phyloP scores from a whole-genome alignment of 1,140 invertebrate genomes.

The Rhagoletis pomonella region DNA sequence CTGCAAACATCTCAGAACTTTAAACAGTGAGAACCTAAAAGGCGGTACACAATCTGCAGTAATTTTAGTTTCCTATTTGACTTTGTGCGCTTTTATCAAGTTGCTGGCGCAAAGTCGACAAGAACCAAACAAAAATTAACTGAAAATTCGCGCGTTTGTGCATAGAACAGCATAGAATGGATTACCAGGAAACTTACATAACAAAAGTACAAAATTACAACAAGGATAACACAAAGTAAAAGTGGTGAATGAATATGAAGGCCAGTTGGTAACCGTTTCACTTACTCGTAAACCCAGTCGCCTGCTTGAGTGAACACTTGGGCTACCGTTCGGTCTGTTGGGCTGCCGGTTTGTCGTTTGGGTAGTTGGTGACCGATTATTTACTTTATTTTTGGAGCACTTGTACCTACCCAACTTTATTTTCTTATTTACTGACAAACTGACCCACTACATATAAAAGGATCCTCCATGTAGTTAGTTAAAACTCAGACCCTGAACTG shows the following conservation, averaged over 20 bases:
- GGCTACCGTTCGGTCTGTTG: background rate
- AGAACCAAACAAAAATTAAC: background rate
- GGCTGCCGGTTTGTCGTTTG: too few relatives aligned
- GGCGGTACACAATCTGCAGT: background rate
- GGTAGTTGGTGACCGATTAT: conserved; percentile 5
- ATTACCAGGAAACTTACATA: background rate
- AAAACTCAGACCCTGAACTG: background rate
- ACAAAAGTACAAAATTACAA: background rate
- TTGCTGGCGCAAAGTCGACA: background rate
- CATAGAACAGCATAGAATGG: too few relatives aligned
- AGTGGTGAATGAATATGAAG: background rate
- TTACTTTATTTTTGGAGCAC: conserved; percentile 10
- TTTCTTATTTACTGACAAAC: background rate
- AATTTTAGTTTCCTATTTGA: conserved; percentile 29
- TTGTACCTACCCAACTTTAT: background rate
- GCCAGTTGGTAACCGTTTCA: background rate
- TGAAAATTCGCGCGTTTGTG: background rate
- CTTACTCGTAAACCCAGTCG: background rate
- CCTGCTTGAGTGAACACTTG: background rate
- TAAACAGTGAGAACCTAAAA: background rate
- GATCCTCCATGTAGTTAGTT: background rate
- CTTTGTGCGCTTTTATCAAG: background rate
- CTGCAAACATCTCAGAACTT: background rate
- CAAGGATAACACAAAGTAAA: background rate
- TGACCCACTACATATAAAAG: background rate